phyloP scores from a whole-genome alignment of 2,113 vertebrate genomes.

The Actinemys pallida region DNA sequence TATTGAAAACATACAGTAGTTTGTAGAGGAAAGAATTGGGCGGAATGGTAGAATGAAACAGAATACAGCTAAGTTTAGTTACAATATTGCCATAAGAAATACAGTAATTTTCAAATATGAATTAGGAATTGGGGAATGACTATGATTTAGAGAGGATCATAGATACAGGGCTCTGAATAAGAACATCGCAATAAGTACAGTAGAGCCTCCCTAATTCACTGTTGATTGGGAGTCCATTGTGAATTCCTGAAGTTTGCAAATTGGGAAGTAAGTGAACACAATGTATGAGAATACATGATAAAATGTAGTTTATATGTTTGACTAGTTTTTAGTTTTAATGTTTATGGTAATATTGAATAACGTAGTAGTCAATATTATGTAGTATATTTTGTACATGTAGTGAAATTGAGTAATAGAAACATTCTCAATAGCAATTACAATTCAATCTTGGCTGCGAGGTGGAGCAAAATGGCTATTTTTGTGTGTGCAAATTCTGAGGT shows the following conservation, averaged over 20 bases:
- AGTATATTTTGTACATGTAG: not conserved
- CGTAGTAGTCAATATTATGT: not conserved
- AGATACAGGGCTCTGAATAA: not conserved
- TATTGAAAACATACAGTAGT: not conserved
- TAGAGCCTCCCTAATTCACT: slow-evolving; percentile 16
- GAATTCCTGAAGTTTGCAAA: not conserved
- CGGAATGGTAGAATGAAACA: not conserved
- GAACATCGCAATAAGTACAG: not conserved
- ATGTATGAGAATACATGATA: not conserved
- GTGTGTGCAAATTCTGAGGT: not conserved
- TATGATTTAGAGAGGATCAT: not conserved
- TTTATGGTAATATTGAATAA: not conserved
- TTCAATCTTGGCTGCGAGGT: not conserved
- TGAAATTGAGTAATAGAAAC: not conserved
- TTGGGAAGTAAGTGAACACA: not conserved
- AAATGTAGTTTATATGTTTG: not conserved
- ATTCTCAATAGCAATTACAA: not conserved
- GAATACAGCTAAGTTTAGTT: not conserved
- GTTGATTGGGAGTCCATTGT: not conserved
- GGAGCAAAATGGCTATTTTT: not conserved
- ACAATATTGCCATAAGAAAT: not conserved
- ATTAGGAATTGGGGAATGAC: not conserved
- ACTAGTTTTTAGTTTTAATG: not conserved
- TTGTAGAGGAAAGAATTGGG: not conserved
- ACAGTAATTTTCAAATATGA: not conserved